Evolutionary conservation across 1,140 invertebrate species (phyloP), one percentile per base, ranked within the genome.

Genomic region (Platyscapa corneri): DNA sequence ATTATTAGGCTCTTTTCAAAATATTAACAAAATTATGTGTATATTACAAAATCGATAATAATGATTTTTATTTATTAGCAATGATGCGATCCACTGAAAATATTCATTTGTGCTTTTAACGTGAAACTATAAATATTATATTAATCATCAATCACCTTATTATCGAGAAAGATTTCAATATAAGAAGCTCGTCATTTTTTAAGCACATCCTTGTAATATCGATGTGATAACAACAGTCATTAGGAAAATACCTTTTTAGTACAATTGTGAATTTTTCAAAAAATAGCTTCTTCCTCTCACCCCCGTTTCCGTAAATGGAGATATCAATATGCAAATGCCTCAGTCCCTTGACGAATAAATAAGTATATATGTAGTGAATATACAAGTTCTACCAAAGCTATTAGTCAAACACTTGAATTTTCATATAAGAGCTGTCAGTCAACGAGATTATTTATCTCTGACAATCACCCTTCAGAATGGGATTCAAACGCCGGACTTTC

Each of bases 381-480:
- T 76, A 6, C 30, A 46, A 76, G 30, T 75, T 46, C 75, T 32
- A 20, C 42, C 32, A 82, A 70, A 85, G 88, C 91, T 90, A 92
- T 92, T 91, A 90, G 90, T 91, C 90, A 91, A 89, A 84, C 86
- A 89, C 87, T 89, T 87, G 89, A 91, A 92, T 90, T 90, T 92
- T 91, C 90, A 90, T 92, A 91, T 86, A 90, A 89, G 86, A 86
- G 88, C 91, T 90, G 91, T 92, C 91, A 91, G 89, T 91, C 88
- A 89, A 72, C 75, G 85, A 83, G 87, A 90, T 91, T 90, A 91
- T 90, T 90, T 89, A 89, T 88, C 87, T 89, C 88, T 87, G 87
- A 87, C 88, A 70, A 89, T 86, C 86, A 77, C 56, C 89, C 88
- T 88, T 80, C 77, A 79, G 37, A 85, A 80, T 53, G 83, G 60